A percentile compares a stretch with the other conserved stretches of the same genome.
Evolutionary conservation across 2,797 vertebrate species (phyloP).

Genomic region (Agapornis canus): DNA sequence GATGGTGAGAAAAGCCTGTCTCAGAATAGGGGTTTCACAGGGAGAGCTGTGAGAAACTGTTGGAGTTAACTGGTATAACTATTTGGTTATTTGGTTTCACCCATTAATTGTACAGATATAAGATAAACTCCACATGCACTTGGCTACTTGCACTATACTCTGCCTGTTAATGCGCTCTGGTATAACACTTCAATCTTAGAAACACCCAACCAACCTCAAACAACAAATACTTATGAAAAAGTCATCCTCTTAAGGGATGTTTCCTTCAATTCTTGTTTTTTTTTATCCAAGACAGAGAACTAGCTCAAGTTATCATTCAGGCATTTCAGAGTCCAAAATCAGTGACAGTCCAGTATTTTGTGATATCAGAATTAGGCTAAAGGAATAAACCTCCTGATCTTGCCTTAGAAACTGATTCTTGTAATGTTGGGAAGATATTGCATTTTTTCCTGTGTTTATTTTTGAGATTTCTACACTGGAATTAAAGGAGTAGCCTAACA

Average conservation of each 20-base stretch:
- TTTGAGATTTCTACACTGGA: neutral
- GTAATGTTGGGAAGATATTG: neutral
- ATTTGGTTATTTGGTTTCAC: neutral
- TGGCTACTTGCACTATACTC: neutral
- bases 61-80: neutral
- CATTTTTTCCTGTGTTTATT: neutral
- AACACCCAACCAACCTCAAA: neutral
- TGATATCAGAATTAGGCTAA: neutral
- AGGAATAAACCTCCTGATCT: neutral
- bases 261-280: neutral
- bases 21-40: neutral
- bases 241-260: neutral
- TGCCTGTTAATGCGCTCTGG: neutral
- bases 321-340: neutral
- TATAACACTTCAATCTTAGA: neutral
- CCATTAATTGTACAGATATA: neutral
- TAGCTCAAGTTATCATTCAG: neutral
- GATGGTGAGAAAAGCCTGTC: neutral
- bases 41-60: neutral
- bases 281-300: neutral
- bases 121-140: fast-evolving
- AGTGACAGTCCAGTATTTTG: neutral
- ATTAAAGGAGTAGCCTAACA: neutral
- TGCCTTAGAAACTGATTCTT: neutral
- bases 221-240: neutral